A percentile compares a stretch with the other conserved stretches of the same genome.
Evolutionary conservation across 2,888 invertebrate genomes (phyloP).

Genomic region (Aphidoletes aphidimyza): DNA sequence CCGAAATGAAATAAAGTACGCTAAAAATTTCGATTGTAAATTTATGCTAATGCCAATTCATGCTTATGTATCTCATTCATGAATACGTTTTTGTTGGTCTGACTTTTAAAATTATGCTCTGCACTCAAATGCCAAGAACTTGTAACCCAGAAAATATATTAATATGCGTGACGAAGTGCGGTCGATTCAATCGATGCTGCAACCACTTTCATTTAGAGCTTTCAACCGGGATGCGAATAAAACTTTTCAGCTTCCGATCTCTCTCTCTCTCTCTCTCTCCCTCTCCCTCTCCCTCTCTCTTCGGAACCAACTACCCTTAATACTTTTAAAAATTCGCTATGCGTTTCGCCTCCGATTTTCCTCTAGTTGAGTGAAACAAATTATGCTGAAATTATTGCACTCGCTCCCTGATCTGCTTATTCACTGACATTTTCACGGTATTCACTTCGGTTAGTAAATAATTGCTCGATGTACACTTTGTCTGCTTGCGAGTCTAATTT

Average conservation of each 20-base stretch:
- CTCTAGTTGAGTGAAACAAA: background rate
- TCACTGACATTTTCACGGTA: background rate
- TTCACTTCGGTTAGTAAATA: background rate
- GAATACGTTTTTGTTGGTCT: too few relatives aligned
- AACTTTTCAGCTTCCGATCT: background rate
- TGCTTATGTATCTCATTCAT: background rate
- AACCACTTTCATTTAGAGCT: slow-evolving; percentile 18
- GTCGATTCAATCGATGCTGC: too few relatives aligned
- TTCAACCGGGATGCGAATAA: background rate
- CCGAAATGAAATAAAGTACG: background rate
- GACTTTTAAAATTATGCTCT: too few relatives aligned
- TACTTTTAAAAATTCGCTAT: background rate
- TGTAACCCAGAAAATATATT: too few relatives aligned
- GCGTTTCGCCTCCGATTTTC: background rate
- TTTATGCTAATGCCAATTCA: slow-evolving; percentile 17
- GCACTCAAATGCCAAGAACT: too few relatives aligned
- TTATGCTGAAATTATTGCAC: slow-evolving; percentile 3
- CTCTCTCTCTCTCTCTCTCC: too few relatives aligned
- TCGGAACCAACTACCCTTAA: background rate
- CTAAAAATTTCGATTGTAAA: background rate
- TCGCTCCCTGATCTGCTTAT: slow-evolving; percentile 11
- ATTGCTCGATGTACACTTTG: background rate
- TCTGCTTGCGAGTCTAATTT: background rate
- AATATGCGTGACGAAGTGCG: slow-evolving; percentile 21
- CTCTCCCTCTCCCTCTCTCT: background rate